A percentile compares a stretch with the other conserved stretches of the same genome.
Conservation (phyloP, 2,113 vertebrate species). For the Grallaria varia region DNA sequence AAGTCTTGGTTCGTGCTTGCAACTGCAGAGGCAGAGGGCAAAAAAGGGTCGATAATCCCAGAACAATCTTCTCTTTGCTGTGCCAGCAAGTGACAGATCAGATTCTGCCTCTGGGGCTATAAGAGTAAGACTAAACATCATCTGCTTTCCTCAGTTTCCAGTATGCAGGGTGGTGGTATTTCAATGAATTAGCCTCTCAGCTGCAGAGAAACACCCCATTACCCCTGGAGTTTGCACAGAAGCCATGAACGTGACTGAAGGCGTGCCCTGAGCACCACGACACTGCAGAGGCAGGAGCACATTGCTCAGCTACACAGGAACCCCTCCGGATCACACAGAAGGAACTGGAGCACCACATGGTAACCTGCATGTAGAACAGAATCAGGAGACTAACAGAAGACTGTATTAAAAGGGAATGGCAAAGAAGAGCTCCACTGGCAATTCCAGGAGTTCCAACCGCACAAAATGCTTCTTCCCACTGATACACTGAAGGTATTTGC, state of each 20-base stretch:
- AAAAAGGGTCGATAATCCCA: background rate
- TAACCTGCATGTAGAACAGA: background rate
- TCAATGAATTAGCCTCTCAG: background rate
- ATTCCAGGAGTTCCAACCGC: background rate
- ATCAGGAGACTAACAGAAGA: background rate
- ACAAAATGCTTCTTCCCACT: background rate
- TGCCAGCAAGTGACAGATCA: background rate
- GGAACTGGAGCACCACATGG: fast-evolving
- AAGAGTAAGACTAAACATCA: background rate
- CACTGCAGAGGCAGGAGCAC: background rate
- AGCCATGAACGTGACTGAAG: background rate
- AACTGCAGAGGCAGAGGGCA: background rate
- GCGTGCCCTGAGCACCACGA: fast-evolving
- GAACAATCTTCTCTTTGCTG: background rate
- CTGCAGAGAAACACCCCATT: background rate
- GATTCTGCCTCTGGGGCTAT: background rate
- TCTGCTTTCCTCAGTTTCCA: background rate
- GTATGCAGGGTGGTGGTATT: background rate
- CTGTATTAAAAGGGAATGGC: background rate
- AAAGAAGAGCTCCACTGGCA: background rate
- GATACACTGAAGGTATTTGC: background rate
- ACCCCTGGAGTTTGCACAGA: fast-evolving
- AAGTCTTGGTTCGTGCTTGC: background rate
- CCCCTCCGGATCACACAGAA: background rate
- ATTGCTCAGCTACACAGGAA: background rate